These are phyloP conservation scores for Chaitophorus viminalis DNA, from an alignment of 2,888 invertebrate genomes.

Conservation along the genomic window DNA sequence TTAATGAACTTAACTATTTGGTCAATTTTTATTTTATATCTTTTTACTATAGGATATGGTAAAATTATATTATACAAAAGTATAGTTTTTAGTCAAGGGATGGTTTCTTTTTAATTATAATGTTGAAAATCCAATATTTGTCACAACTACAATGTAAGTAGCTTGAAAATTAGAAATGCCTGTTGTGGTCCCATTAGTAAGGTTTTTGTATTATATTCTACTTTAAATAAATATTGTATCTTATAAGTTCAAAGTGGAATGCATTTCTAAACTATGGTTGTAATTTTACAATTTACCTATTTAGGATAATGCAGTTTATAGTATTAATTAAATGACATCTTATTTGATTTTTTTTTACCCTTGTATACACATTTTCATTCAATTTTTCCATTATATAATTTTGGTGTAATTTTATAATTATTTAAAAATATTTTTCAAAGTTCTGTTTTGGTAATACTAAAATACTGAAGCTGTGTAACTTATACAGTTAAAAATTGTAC, in stretches of 20 bases:
- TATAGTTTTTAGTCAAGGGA: conserved; percentile 58
- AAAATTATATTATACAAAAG: conserved; percentile 57
- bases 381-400: conserved; percentile 16
- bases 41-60: conserved; percentile 58
- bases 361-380: conserved; percentile 41
- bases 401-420: conserved; percentile 41
- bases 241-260: conserved; percentile 56
- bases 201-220: conserved; percentile 61
- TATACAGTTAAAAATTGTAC: conserved; percentile 29
- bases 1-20: conserved; percentile 52
- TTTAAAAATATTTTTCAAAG: conserved; percentile 22
- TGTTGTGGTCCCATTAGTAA: conserved; percentile 44
- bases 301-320: conserved; percentile 54
- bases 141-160: conserved; percentile 54
- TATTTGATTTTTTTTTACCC: conserved; percentile 52
- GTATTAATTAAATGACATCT: conserved; percentile 31
- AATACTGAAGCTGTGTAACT: conserved; percentile 29
- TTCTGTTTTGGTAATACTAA: conserved; percentile 34
- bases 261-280: conserved; percentile 51
- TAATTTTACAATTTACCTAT: conserved; percentile 48
- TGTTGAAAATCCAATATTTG: conserved; percentile 40
- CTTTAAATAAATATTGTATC: conserved; percentile 46
- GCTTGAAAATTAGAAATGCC: conserved; percentile 52
- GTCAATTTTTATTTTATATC: conserved; percentile 61
- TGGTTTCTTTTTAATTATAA: conserved; percentile 59